Conservation (phyloP, 2,113 vertebrate genomes). For the Donacobius atricapilla region DNA sequence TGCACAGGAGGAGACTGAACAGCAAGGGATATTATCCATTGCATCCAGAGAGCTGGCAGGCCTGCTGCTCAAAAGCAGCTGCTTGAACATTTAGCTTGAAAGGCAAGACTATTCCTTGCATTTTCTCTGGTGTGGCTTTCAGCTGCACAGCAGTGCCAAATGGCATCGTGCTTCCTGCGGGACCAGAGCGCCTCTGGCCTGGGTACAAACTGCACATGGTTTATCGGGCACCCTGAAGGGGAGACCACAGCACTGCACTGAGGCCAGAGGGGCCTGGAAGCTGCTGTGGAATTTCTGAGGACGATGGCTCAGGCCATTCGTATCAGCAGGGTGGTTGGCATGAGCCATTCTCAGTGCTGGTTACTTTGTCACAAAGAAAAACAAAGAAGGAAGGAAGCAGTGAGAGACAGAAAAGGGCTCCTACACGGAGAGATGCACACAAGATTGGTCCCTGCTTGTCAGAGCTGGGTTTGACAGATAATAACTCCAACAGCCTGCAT, state of each 20-base stretch:
- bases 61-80: not conserved
- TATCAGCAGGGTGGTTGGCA: not conserved
- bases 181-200: not conserved
- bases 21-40: not conserved
- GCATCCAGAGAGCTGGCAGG: not conserved
- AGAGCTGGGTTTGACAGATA: not conserved
- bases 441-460: not conserved
- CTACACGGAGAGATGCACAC: not conserved
- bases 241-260: not conserved
- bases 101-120: not conserved
- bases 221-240: rapidly evolving
- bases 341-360: not conserved
- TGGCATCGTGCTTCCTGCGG: rapidly evolving
- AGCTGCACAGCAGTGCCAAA: not conserved
- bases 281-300: not conserved
- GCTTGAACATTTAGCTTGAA: not conserved
- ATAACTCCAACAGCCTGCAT: not conserved
- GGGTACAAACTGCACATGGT: not conserved
- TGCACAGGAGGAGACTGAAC: not conserved
- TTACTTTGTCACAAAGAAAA: not conserved
- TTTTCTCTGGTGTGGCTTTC: not conserved
- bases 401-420: not conserved
- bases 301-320: rapidly evolving
- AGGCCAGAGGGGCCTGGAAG: not conserved
- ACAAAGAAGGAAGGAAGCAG: not conserved